A percentile compares a stretch with the other conserved stretches of the same genome.
phyloP scores from a whole-genome alignment of 2,113 vertebrate genomes.

The Malurus melanocephalus region DNA sequence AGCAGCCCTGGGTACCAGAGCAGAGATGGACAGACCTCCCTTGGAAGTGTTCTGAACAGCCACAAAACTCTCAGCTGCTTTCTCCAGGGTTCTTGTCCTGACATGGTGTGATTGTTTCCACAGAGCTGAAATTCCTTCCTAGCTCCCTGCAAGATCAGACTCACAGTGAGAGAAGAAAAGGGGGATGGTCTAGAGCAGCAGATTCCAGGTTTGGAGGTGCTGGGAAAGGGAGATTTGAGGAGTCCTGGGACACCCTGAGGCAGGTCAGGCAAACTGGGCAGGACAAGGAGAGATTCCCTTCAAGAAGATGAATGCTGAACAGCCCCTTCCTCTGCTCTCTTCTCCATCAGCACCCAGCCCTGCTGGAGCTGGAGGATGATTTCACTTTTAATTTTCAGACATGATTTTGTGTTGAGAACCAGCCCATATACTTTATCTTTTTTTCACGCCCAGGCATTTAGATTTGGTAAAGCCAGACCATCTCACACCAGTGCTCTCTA shows the following conservation, averaged over 20 bases:
- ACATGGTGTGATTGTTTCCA: fast-evolving
- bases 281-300: neutral
- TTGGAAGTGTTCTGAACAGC: neutral
- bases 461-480: neutral
- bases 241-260: neutral
- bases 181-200: neutral
- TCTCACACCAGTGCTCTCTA: neutral
- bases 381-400: neutral
- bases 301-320: fast-evolving
- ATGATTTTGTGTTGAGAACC: neutral
- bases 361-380: neutral
- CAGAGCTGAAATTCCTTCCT: neutral
- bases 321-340: neutral
- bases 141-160: neutral
- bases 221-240: neutral
- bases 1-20: fast-evolving
- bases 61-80: neutral
- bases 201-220: neutral
- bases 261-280: neutral
- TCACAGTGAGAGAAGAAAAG: neutral
- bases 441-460: neutral
- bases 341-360: neutral
- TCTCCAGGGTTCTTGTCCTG: neutral
- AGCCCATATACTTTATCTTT: neutral
- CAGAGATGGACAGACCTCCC: neutral